Evolutionary conservation across 2,888 invertebrate species (phyloP), one percentile per base, ranked within the genome.

Genomic region (Sesia apiformis): DNA sequence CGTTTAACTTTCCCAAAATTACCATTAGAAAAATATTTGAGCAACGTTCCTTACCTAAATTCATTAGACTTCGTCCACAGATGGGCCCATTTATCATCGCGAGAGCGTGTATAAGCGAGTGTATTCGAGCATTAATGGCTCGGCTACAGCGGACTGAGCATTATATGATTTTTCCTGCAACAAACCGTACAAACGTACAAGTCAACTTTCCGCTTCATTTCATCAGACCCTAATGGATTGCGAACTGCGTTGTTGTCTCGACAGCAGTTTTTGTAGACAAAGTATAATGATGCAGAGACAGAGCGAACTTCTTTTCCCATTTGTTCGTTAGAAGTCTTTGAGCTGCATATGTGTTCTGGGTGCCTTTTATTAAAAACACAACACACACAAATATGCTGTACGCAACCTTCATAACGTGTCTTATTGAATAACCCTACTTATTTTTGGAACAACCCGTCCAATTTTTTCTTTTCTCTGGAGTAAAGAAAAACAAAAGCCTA

Each of bases 161-260:
- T 70, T 67, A 71, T 74, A 74, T 72, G 68, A 74, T 71, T 72
- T 75, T 73, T 71, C 69, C 66, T 63, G 7, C 50, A 50, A 38
- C 62, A 64, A 64, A 58, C 63, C 55, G 60, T 58, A 59, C 61
- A 65, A 65, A 69, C 70, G 67, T 66, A 71, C 68, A 69, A 82
- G 79, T 81, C 78, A 78, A 84, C 79, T 86, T 86, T 81, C 77
- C 79, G 78, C 81, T 70, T 84, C 87, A 87, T 88, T 88, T 84
- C 76, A 74, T 70, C 66, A 66, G 67, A 65, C 73, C 75, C 76
- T 86, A 87, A 87, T 88, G 87, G 86, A 88, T 84, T 84, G 80
- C 78, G 76, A 78, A 72, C 72, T 67, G 72, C 69, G 69, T 69
- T 73, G 76, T 81, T 83, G 80, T 82, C 81, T 80, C 79, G 70